Conservation (phyloP, 2,113 vertebrate genomes). For the Neodon shergylaensis region DNA sequence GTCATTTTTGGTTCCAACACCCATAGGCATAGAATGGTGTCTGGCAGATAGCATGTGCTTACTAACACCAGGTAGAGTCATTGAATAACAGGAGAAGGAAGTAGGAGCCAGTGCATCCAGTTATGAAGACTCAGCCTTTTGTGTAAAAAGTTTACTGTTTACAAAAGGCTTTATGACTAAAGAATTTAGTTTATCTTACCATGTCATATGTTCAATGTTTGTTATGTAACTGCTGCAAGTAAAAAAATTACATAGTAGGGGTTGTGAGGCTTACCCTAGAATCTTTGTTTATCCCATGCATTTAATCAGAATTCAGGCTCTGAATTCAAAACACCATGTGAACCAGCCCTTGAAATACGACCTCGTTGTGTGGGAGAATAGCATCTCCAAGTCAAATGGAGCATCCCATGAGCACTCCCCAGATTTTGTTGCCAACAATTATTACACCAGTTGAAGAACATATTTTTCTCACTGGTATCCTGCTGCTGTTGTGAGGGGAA, state of each 20-base stretch:
- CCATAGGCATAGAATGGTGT: not conserved
- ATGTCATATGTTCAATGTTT: not conserved
- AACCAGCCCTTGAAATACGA: constrained; percentile 24
- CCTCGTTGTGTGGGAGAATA: not conserved
- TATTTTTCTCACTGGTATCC: constrained; percentile 71
- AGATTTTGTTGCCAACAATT: constrained; percentile 54
- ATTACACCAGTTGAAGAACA: constrained; percentile 59
- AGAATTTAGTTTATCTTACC: not conserved
- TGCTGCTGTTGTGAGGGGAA: constrained; percentile 60
- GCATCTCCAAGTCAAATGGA: not conserved
- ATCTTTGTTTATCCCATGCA: not conserved
- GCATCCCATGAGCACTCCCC: not conserved
- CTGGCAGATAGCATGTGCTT: not conserved
- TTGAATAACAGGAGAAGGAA: not conserved
- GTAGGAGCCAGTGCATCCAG: not conserved
- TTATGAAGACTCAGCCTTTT: not conserved
- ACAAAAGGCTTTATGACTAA: not conserved
- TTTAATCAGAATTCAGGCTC: constrained; percentile 32
- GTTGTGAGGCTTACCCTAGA: not conserved
- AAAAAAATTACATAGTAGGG: not conserved
- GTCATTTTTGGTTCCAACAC: not conserved
- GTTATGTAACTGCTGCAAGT: constrained; percentile 15
- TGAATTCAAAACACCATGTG: constrained; percentile 35
- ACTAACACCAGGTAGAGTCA: not conserved
- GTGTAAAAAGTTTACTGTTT: not conserved